Conservation (phyloP, 2,888 invertebrate species). For the Standfussiana lucernea region DNA sequence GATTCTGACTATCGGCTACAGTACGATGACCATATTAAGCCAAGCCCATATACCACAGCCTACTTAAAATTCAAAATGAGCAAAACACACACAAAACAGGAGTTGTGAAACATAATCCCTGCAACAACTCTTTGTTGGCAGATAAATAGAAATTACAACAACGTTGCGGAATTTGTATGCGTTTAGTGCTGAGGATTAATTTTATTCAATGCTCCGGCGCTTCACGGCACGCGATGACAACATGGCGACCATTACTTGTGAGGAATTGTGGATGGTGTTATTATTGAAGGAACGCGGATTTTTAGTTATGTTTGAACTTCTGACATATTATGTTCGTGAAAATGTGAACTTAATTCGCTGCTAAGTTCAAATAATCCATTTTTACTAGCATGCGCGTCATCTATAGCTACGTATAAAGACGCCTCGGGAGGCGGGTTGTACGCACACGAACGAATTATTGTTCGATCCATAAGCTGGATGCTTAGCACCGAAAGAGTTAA, state of each 20-base stretch:
- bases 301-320: no score
- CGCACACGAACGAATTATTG: no score
- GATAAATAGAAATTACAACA: constrained; percentile 74
- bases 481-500: no score
- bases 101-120: constrained; percentile 51
- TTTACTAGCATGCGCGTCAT: no score
- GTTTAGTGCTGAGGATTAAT: constrained; percentile 74
- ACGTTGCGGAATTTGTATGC: constrained; percentile 72
- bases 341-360: no score
- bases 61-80: constrained; percentile 40
- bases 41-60: not conserved
- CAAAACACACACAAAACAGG: constrained; percentile 45
- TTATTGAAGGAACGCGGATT: no score
- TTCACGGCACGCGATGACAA: constrained; percentile 66
- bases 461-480: no score
- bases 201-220: constrained; percentile 74
- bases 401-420: no score
- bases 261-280: constrained; percentile 19
- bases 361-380: no score
- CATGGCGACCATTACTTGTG: constrained; percentile 34
- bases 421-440: no score
- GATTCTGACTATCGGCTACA: not conserved
- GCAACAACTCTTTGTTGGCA: constrained; percentile 63
- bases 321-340: not conserved
- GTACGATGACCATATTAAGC: not conserved